Evolutionary conservation across 2,113 vertebrate genomes (phyloP).

Genomic region (Chrysochloris asiatica): DNA sequence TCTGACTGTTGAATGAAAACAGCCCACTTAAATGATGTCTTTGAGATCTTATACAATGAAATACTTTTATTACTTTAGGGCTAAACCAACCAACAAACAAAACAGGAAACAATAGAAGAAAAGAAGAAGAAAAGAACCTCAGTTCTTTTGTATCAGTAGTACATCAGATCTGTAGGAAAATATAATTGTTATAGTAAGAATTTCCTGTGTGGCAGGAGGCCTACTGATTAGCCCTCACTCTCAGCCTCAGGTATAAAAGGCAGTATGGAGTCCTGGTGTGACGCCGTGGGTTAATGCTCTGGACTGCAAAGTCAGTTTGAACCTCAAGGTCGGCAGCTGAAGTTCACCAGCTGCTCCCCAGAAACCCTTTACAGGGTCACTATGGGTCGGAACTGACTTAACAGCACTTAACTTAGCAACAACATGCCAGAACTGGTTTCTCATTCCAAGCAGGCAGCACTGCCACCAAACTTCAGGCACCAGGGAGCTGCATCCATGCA

Average conservation of each 20-base stretch:
- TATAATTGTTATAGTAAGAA: not conserved
- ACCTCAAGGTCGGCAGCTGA: no score
- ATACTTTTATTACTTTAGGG: not conserved
- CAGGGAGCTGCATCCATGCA: not conserved
- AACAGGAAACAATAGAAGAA: not conserved
- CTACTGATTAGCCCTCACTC: not conserved
- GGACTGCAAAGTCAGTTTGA: no score
- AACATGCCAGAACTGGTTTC: not conserved
- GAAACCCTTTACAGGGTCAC: no score
- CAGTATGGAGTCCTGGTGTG: no score
- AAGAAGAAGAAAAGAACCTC: not conserved
- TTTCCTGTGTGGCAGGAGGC: not conserved
- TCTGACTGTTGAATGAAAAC: not conserved
- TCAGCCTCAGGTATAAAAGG: not conserved
- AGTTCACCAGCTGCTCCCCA: no score
- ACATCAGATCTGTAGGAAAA: not conserved
- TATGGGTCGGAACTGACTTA: no score
- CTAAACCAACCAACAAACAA: not conserved
- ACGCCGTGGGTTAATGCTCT: no score
- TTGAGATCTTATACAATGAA: constrained; percentile 7
- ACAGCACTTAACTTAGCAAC: no score
- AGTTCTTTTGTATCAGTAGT: not conserved
- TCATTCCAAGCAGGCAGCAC: not conserved
- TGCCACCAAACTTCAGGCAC: not conserved
- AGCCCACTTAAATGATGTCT: not conserved